Conservation (phyloP, 2,113 vertebrate species). For the Microcebus lehilahytsara region DNA sequence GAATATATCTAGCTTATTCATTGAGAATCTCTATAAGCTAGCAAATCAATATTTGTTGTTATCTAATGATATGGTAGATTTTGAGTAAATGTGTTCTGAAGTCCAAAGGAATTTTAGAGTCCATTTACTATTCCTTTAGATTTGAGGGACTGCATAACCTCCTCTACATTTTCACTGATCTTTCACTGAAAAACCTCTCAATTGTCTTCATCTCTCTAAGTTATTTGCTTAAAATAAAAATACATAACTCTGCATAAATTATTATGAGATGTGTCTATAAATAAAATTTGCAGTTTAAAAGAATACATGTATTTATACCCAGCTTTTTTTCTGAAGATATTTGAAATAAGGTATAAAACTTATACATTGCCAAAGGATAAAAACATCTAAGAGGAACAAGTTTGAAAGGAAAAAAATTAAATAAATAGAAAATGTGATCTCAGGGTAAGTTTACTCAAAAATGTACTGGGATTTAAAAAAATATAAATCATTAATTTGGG, state of each 20-base stretch:
- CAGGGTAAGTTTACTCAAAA: not conserved
- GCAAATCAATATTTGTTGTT: not conserved
- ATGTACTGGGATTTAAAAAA: not conserved
- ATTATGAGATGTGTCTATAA: not conserved
- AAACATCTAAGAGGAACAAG: not conserved
- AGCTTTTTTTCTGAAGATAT: not conserved
- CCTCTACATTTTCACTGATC: not conserved
- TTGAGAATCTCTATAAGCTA: not conserved
- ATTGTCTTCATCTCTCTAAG: not conserved
- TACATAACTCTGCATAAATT: not conserved
- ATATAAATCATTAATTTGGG: not conserved
- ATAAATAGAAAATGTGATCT: not conserved
- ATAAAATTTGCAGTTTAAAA: not conserved
- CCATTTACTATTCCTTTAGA: not conserved
- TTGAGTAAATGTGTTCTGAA: conserved; percentile 2
- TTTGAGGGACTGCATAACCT: not conserved
- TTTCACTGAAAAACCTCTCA: not conserved
- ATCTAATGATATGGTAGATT: not conserved
- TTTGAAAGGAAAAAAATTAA: not conserved
- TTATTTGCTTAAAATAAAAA: conserved; percentile 17
- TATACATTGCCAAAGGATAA: not conserved
- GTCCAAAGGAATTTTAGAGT: not conserved
- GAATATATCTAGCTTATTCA: not conserved
- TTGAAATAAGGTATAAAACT: not conserved
- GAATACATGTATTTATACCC: not conserved